phyloP scores from a whole-genome alignment of 2,888 invertebrate species.

The Stenotaenia linearis region DNA sequence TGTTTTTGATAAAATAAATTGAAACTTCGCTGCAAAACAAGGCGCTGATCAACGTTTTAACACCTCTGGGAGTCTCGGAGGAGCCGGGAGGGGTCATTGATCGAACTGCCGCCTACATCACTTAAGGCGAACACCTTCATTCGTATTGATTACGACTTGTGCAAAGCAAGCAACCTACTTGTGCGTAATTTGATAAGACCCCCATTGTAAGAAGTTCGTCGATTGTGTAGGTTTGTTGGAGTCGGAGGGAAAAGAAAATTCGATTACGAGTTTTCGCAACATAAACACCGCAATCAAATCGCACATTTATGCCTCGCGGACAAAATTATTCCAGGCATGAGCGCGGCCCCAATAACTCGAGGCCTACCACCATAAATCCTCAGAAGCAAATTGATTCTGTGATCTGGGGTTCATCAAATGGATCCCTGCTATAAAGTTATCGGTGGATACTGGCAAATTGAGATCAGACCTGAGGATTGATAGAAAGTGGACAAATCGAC shows the following conservation, averaged over 20 bases:
- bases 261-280: background rate
- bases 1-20: background rate
- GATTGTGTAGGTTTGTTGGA: background rate
- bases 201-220: background rate
- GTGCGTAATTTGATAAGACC: slow-evolving; percentile 3
- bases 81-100: background rate
- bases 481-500: no score
- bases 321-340: background rate
- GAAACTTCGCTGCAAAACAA: background rate
- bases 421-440: no score
- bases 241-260: background rate
- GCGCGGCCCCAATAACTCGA: no score
- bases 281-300: slow-evolving; percentile 26
- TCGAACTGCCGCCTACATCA: slow-evolving; percentile 13
- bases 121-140: slow-evolving; percentile 10
- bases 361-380: no score
- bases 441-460: no score
- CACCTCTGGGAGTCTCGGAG: background rate
- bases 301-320: background rate
- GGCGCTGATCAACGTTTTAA: slow-evolving; percentile 12
- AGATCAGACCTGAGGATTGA: no score
- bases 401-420: no score
- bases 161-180: background rate
- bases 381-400: no score
- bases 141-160: slow-evolving; percentile 18